These are phyloP conservation scores for Benitochromis conjunctus DNA, from an alignment of 2,113 vertebrate genomes.

Conservation along the genomic window DNA sequence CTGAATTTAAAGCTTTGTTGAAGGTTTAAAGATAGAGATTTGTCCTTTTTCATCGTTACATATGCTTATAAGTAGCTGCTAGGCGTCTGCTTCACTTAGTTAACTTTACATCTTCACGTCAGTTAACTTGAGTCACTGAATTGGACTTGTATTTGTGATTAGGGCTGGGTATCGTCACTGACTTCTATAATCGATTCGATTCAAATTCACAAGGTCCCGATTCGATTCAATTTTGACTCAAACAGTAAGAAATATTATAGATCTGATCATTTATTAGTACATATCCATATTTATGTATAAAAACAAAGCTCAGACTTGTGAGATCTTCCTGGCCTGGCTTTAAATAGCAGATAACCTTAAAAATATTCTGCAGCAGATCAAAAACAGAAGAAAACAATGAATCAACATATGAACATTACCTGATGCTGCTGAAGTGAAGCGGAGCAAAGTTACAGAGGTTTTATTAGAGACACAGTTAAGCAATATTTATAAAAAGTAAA, in stretches of 20 bases:
- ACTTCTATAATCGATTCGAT: background rate
- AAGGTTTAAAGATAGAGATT: background rate
- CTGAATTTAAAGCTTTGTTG: background rate
- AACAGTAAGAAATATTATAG: background rate
- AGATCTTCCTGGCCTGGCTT: background rate
- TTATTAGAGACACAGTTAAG: background rate
- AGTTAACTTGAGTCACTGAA: background rate
- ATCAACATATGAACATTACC: background rate
- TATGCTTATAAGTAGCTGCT: background rate
- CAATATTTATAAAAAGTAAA: background rate
- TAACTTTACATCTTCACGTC: background rate
- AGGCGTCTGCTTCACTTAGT: background rate
- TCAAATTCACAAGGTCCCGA: background rate
- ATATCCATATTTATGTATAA: background rate
- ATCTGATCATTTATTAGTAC: background rate
- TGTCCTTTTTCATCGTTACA: background rate
- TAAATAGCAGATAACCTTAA: background rate
- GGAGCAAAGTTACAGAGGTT: background rate
- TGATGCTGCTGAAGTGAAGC: no score
- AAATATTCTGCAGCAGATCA: background rate
- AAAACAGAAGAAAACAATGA: background rate
- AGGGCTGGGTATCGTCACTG: background rate
- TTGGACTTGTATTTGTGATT: background rate
- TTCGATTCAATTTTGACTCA: background rate
- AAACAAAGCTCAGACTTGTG: background rate